Base-by-base conservation (phyloP, 2,888 invertebrate genomes). In the Callimorpha dominula region DNA sequence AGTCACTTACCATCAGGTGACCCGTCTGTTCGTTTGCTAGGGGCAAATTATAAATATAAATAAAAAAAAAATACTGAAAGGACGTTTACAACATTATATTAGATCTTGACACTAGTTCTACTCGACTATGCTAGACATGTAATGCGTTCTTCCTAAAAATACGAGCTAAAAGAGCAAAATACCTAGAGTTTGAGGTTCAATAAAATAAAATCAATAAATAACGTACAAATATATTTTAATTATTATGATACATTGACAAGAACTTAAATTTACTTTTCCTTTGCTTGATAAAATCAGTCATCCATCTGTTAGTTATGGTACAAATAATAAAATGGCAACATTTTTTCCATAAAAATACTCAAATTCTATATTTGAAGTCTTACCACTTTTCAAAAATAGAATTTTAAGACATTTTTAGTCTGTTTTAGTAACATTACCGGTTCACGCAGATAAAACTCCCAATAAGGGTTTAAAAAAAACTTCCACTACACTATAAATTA, bases 241-340 rank as follows among this genome's bases (percentile, higher is more conserved):
- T 64, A 64, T 46, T 64, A 43, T 64, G 46, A 12, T 42, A 64
- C 64, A 64, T 64, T 43, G 42, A n/a, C 64, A 42, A 64, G 64
- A 17, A 64, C 64, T 64, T 43, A 64, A 43, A 3, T 46, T 46
- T 46, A 64, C 15, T 64, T 20, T n/a, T 64, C 46, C 9, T 8
- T n/a, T 42, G 12, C 4, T 17, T 31, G 1, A 46, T 31, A 65
- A 49, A 31, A 31, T 40, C 2, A 6, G 31, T 1, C 15, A 65
- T 20, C 8, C 31, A 20, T 15, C 20, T 42, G 8, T 17, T 42
- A 42, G 17, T 40, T 20, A 54, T 43, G 54, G 12, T 17, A 14
- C 1, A 12, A 11, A 31, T 31, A 12, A 31, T 31, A 12, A 31
- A 60, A 60, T 60, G 31, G 31, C 60, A 60, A 31, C 12, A 60